Evolutionary conservation across 2,888 invertebrate species (phyloP).

Genomic region (Amiota communis): DNA sequence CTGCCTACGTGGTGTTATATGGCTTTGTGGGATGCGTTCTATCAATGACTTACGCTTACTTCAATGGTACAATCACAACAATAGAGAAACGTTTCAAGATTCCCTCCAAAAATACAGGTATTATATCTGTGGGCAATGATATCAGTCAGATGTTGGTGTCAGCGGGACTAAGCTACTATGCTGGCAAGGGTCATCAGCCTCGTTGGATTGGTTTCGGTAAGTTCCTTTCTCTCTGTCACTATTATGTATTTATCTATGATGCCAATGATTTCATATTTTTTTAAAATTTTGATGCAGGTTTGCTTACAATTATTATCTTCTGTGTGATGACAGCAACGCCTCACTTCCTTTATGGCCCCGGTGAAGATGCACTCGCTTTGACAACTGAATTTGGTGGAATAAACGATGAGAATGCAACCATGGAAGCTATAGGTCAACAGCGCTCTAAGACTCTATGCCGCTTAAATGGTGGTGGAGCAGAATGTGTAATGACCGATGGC

Average conservation of each 20-base stretch:
- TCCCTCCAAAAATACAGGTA: conserved; percentile 81
- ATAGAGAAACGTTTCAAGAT: conserved; percentile 83
- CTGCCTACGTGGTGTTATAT: conserved; percentile 76
- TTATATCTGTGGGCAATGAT: conserved; percentile 83
- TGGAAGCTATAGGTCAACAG: conserved; percentile 74
- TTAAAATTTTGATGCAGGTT: conserved; percentile 60
- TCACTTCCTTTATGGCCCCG: conserved; percentile 81
- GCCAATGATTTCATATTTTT: neutral
- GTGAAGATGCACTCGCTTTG: conserved; percentile 78
- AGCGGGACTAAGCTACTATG: conserved; percentile 80
- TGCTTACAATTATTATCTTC: conserved; percentile 78
- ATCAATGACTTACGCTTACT: conserved; percentile 81
- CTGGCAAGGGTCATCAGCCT: conserved; percentile 81
- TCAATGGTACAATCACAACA: conserved; percentile 83
- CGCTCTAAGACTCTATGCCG: conserved; percentile 77
- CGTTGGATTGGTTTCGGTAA: conserved; percentile 80
- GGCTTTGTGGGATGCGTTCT: conserved; percentile 81
- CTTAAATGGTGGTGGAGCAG: conserved; percentile 65
- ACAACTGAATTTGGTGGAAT: conserved; percentile 77
- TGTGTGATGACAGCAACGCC: conserved; percentile 80
- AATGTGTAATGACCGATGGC: conserved; percentile 75
- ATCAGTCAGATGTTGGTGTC: conserved; percentile 81
- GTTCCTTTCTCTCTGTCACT: neutral
- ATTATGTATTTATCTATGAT: neutral
- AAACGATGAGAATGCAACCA: conserved; percentile 72